Conservation (phyloP, 2,797 vertebrate genomes). For the Todus mexicanus region DNA sequence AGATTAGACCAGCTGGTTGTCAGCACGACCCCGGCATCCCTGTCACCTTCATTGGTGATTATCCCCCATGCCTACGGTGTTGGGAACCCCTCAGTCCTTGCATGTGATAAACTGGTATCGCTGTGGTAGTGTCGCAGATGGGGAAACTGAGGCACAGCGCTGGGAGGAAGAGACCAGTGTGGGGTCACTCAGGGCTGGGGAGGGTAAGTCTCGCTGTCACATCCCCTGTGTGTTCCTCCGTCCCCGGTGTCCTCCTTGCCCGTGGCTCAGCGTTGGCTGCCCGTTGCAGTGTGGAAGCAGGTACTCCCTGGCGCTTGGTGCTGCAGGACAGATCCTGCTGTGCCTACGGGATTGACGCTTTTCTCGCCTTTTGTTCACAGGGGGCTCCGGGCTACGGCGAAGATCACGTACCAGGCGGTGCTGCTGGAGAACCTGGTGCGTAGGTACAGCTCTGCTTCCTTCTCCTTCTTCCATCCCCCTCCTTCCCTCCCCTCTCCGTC, state of each 20-base stretch:
- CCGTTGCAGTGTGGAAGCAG: fast-evolving
- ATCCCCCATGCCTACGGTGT: fast-evolving
- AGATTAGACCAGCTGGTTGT: fast-evolving
- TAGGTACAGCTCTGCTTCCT: not conserved
- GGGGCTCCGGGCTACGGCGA: slow-evolving; percentile 85
- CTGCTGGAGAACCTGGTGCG: slow-evolving; percentile 87
- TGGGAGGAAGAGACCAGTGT: not conserved
- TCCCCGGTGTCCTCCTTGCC: fast-evolving
- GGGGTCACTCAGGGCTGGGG: not conserved
- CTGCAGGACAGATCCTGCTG: not conserved
- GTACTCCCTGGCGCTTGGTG: not conserved
- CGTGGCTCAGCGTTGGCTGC: fast-evolving
- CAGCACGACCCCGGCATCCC: fast-evolving
- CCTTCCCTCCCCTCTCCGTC: not conserved
- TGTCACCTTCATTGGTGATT: fast-evolving
- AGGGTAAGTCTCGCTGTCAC: not conserved
- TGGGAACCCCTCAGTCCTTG: fast-evolving
- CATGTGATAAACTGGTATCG: fast-evolving
- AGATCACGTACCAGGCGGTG: slow-evolving; percentile 86
- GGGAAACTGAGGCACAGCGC: not conserved
- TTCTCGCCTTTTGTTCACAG: slow-evolving; percentile 56
- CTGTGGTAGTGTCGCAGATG: not conserved
- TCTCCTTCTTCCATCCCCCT: not conserved
- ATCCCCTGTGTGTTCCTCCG: not conserved
- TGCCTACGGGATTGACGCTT: fast-evolving